Evolutionary conservation across 2,113 vertebrate species (phyloP).

Genomic region (Pseudopipra pipra): DNA sequence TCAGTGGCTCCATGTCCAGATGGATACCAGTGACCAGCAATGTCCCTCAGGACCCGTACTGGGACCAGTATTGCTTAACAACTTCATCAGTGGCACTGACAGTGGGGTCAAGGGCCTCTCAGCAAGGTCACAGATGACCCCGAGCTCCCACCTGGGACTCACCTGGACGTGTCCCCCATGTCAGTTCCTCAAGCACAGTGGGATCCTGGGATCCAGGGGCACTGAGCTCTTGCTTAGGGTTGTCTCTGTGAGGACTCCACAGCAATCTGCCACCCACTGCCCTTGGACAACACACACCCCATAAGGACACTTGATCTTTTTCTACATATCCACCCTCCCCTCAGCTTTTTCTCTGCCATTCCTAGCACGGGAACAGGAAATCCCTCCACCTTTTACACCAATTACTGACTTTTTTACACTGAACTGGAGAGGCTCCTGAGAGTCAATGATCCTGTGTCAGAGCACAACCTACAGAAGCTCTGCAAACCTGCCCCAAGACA

Average conservation of each 20-base stretch:
- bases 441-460: not conserved
- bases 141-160: not conserved
- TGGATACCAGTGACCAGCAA: not conserved
- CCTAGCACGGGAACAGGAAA: not conserved
- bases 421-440: not conserved
- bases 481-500: not conserved
- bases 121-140: not conserved
- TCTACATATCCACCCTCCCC: not conserved
- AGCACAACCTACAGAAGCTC: not conserved
- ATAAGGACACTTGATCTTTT: not conserved
- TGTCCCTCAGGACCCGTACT: not conserved
- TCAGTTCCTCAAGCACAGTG: too few relatives aligned
- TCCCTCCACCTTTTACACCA: not conserved
- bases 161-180: not conserved
- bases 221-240: not conserved
- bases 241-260: not conserved
- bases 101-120: not conserved
- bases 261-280: not conserved
- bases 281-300: not conserved
- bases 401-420: fast-evolving
- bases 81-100: not conserved
- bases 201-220: not conserved
- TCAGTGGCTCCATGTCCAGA: not conserved
- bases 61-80: not conserved
- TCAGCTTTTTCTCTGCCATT: not conserved